phyloP scores from a whole-genome alignment of 1,140 invertebrate species.

The Drosophila mauritiana region DNA sequence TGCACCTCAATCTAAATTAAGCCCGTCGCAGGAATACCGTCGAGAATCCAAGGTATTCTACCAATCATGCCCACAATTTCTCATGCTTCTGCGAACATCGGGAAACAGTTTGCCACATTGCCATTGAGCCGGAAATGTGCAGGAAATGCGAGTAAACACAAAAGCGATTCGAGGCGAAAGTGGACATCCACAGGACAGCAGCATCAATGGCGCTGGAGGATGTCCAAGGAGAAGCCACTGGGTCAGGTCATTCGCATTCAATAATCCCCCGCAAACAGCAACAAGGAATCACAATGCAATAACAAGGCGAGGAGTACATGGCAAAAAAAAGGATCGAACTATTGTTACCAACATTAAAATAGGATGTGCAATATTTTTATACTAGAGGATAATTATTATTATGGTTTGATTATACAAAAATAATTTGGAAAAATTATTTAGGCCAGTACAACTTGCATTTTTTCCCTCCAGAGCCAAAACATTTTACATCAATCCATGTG shows the following conservation, averaged over 20 bases:
- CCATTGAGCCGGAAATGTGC: slow-evolving; percentile 60
- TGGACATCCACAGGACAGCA: slow-evolving; percentile 29
- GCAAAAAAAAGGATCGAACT: neutral
- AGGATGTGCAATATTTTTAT: no score
- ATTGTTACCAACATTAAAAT: no score
- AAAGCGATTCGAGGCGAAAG: slow-evolving; percentile 45
- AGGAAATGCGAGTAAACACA: slow-evolving; percentile 55
- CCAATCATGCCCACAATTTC: slow-evolving; percentile 62
- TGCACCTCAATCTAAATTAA: slow-evolving; percentile 23
- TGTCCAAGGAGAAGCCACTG: slow-evolving; percentile 16
- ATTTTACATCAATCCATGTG: neutral
- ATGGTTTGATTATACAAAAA: neutral
- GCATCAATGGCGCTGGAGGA: slow-evolving; percentile 10
- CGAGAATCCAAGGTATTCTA: slow-evolving; percentile 35
- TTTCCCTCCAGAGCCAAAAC: neutral
- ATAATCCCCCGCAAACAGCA: slow-evolving; percentile 37
- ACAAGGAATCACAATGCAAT: slow-evolving; percentile 39
- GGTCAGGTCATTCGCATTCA: slow-evolving; percentile 50
- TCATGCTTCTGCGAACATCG: slow-evolving; percentile 23
- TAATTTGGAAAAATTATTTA: no score
- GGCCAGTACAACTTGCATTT: neutral
- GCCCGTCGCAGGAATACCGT: slow-evolving; percentile 11
- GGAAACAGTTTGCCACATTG: slow-evolving; percentile 46
- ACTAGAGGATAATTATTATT: no score
- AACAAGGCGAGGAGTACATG: neutral